Percentiles rank a stretch among this genome's conserved stretches.
phyloP scores from a whole-genome alignment of 2,888 invertebrate genomes.

The Hirtodrosophila alboralis region DNA sequence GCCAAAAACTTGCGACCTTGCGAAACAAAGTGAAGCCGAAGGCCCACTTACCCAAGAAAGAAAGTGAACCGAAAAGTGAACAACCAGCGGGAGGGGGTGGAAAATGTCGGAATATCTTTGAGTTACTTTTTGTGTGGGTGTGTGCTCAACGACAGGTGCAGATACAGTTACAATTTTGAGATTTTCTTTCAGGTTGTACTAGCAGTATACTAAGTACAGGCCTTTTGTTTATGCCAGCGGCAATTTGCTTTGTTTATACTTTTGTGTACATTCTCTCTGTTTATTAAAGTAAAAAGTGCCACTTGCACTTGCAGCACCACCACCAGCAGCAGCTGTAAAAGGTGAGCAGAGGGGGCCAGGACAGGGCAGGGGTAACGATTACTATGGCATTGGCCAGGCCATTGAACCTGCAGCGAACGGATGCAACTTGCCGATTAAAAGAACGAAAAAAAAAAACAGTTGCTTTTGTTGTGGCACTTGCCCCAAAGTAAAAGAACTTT shows the following conservation, averaged over 20 bases:
- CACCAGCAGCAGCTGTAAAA: slow-evolving; percentile 27
- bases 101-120: slow-evolving; percentile 27
- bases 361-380: slow-evolving; percentile 3
- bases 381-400: slow-evolving; percentile 50
- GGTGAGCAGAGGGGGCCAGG: neutral
- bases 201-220: slow-evolving; percentile 28
- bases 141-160: slow-evolving; percentile 11
- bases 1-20: slow-evolving; percentile 44
- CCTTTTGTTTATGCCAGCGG: slow-evolving; percentile 63
- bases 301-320: slow-evolving; percentile 63
- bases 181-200: neutral
- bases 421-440: slow-evolving; percentile 19
- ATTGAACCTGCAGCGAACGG: slow-evolving; percentile 42
- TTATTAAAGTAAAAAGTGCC: slow-evolving; percentile 73
- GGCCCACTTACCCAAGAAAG: too few relatives aligned
- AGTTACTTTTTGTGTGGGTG: slow-evolving; percentile 22
- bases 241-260: slow-evolving; percentile 64
- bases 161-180: neutral
- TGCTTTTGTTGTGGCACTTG: too few relatives aligned
- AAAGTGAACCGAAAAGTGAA: slow-evolving; percentile 5
- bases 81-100: neutral
- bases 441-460: too few relatives aligned
- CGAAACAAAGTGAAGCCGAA: slow-evolving; percentile 11
- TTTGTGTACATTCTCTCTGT: slow-evolving; percentile 31
- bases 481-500: neutral